Evolutionary conservation across 2,113 vertebrate species (phyloP), one percentile per base, ranked within the genome.

Genomic region (Rhadina sibilatrix): DNA sequence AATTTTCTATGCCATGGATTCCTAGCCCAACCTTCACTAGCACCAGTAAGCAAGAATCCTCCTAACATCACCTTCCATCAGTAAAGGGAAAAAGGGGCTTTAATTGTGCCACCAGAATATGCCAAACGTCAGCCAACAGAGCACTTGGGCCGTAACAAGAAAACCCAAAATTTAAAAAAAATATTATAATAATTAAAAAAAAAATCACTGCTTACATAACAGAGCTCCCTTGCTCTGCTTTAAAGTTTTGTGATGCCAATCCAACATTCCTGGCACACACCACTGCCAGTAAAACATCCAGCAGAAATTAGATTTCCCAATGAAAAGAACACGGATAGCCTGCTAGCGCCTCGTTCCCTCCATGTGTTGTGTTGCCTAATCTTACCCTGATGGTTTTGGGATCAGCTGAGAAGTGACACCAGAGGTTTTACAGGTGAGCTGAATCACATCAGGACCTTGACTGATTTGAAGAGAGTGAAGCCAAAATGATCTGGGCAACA

Each of bases 1-100:
- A 87, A 56, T 92, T 88, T 96, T 94, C 87, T 96, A 93, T 86
- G 92, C 88, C 65, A 40, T 65, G 88, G 93, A 89, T 92, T 97
- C 83, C 77, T 87, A 94, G 69, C 68, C 77, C 80, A 64, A 80
- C 69, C 79, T 81, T 95, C 86, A 38, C 85, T 93, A 96, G 92
- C 93, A 96, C 96, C 96, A 95, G 83, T 92, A 85, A 92, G 93
- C 90, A 83, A 83, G 90, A 93, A 89, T 27, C 46, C 31, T 77
- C n/a, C 70, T 63, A 69, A 70, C 24, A 53, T 38, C 38, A 87
- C 56, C 44, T 52, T 71, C 71, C 72, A 86, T 42, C 68, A 64
- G 63, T 12, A 76, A 14, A 64, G 80, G 53, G 66, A 11, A 88
- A 81, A 92, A 33, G 12, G 13, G 61, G 68, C 83, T 81, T 83